phyloP scores from a whole-genome alignment of 2,888 invertebrate genomes.

The Notodonta ziczac region DNA sequence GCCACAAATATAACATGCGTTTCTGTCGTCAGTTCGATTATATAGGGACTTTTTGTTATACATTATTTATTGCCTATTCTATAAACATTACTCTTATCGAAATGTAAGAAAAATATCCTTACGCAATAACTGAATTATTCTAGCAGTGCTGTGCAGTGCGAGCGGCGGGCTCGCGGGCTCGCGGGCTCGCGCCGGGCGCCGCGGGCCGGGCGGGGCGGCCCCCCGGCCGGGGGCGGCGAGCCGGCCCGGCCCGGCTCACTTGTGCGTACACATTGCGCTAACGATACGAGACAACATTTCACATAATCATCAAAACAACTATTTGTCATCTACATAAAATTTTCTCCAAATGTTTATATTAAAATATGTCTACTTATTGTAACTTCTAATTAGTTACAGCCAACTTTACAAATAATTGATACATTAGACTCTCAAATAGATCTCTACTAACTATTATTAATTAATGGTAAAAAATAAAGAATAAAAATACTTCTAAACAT shows the following conservation, averaged over 20 bases:
- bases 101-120: conserved; percentile 83
- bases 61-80: conserved; percentile 82
- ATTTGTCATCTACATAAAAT: conserved; percentile 84
- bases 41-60: conserved; percentile 84
- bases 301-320: conserved; percentile 84
- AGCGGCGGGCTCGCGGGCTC: conserved; percentile 55
- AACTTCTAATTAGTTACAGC: conserved; percentile 84
- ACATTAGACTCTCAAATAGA: conserved; percentile 85
- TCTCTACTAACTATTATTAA: conserved; percentile 83
- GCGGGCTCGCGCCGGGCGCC: conserved; percentile 29
- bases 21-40: conserved; percentile 84
- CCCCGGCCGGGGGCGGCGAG: conserved; percentile 28
- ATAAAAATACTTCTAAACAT: conserved; percentile 85
- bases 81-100: conserved; percentile 80
- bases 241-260: conserved; percentile 55
- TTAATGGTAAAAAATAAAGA: conserved; percentile 85
- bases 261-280: conserved; percentile 83
- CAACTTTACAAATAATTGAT: conserved; percentile 85
- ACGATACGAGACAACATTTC: conserved; percentile 79
- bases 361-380: conserved; percentile 84
- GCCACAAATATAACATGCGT: conserved; percentile 85
- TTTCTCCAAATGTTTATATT: conserved; percentile 84
- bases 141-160: conserved; percentile 82
- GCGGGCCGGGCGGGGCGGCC: conserved; percentile 12
- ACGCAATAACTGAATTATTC: conserved; percentile 81